phyloP scores from a whole-genome alignment of 2,113 vertebrate species.

The Sylvietta virens region DNA sequence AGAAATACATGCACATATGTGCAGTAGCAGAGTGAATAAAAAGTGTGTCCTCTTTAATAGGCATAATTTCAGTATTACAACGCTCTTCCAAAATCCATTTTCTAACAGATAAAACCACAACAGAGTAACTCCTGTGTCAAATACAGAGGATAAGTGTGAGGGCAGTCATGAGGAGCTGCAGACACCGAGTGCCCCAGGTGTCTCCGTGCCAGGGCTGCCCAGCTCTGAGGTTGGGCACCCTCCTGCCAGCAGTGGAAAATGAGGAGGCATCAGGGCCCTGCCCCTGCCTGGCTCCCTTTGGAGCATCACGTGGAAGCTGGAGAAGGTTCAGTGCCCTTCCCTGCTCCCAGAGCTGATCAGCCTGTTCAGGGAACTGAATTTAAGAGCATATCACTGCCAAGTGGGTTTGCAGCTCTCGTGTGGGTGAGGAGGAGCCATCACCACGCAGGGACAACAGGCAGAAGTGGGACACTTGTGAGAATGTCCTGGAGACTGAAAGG shows the following conservation, averaged over 20 bases:
- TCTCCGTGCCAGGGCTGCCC: background rate
- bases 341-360: background rate
- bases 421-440: background rate
- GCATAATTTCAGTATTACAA: background rate
- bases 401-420: accelerated
- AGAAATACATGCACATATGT: background rate
- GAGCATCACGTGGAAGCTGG: accelerated
- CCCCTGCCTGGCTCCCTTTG: background rate
- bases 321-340: background rate
- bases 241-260: accelerated
- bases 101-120: background rate
- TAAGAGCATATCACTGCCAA: background rate
- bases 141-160: background rate
- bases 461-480: background rate
- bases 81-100: background rate
- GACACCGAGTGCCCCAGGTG: accelerated
- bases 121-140: background rate
- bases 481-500: background rate
- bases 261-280: background rate
- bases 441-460: background rate
- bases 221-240: background rate
- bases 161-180: background rate
- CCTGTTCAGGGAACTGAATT: background rate
- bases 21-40: background rate
- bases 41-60: background rate